phyloP scores from a whole-genome alignment of 2,888 invertebrate genomes.

The Epicampocera succincta region DNA sequence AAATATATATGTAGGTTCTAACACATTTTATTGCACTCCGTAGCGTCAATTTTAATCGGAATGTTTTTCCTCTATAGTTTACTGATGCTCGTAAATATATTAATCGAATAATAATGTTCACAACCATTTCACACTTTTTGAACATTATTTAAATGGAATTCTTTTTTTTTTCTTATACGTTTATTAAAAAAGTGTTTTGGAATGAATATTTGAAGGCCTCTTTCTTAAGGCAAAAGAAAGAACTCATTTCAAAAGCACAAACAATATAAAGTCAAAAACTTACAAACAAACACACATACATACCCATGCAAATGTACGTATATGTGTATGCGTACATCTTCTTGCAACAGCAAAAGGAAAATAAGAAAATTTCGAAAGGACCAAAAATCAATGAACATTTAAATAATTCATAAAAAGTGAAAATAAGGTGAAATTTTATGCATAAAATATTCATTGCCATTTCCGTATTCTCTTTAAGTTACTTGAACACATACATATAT shows the following conservation, averaged over 20 bases:
- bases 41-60: conserved; percentile 29
- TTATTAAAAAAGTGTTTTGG: conserved; percentile 49
- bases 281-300: not conserved
- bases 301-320: no score
- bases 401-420: conserved; percentile 53
- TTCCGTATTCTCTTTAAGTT: conserved; percentile 20
- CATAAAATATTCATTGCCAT: conserved; percentile 65
- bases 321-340: not conserved
- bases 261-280: conserved; percentile 32
- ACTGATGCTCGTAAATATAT: conserved; percentile 68
- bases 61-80: conserved; percentile 55
- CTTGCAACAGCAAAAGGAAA: no score
- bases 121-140: conserved; percentile 57
- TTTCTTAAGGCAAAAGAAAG: not conserved
- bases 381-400: conserved; percentile 64
- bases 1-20: conserved; percentile 14
- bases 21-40: conserved; percentile 33
- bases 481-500: not conserved
- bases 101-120: conserved; percentile 69
- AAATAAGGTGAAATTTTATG: conserved; percentile 34
- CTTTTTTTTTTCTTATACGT: conserved; percentile 54
- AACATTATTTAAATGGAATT: conserved; percentile 57
- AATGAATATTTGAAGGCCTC: conserved; percentile 34
- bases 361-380: conserved; percentile 55
- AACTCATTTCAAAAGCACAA: conserved; percentile 62